A percentile compares a stretch with the other conserved stretches of the same genome.
phyloP scores from a whole-genome alignment of 2,113 vertebrate genomes.

The Catharus fuscescens region DNA sequence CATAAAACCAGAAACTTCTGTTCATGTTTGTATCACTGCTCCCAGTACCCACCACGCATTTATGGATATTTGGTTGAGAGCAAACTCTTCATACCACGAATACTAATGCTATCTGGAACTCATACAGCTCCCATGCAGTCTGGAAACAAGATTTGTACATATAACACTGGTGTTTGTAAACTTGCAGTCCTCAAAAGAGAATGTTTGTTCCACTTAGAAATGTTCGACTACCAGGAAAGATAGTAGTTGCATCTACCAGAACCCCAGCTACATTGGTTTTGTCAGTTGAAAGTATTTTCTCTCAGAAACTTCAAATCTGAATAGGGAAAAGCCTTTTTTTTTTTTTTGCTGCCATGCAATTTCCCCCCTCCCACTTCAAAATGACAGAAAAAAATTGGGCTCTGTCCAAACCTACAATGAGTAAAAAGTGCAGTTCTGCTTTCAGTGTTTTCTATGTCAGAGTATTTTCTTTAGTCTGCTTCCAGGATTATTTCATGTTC shows the following conservation, averaged over 20 bases:
- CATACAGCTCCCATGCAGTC: neutral
- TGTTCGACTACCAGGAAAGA: neutral
- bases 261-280: neutral
- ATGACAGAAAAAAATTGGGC: neutral
- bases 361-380: neutral
- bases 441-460: neutral
- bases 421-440: neutral
- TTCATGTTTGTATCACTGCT: neutral
- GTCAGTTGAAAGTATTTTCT: neutral
- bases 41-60: neutral
- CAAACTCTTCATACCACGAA: neutral
- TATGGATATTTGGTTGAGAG: neutral
- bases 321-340: neutral
- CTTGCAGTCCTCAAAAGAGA: neutral
- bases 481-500: neutral
- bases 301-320: neutral
- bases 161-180: neutral
- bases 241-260: neutral
- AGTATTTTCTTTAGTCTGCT: neutral
- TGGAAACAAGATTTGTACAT: neutral
- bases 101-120: neutral
- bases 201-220: neutral
- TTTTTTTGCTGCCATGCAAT: neutral
- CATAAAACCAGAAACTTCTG: neutral
- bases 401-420: neutral